A percentile compares a stretch with the other conserved stretches of the same genome.
Evolutionary conservation across 2,888 invertebrate genomes (phyloP).

Genomic region (Ormyrus pomaceus): DNA sequence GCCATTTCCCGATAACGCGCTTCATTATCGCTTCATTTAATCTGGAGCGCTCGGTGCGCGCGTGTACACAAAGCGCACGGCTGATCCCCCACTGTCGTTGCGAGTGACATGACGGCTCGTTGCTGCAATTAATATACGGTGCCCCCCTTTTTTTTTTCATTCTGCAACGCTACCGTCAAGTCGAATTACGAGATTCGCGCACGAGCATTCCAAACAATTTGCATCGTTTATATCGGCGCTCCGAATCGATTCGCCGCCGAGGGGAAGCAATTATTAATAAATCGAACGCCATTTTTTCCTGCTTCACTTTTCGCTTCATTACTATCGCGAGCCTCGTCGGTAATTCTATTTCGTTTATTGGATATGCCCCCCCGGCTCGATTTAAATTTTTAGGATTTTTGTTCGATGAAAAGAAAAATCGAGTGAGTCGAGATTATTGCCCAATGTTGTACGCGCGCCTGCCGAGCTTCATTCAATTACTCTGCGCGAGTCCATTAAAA

Average conservation of each 20-base stretch:
- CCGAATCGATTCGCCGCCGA: not conserved
- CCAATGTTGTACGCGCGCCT: too few relatives aligned
- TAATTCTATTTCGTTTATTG: too few relatives aligned
- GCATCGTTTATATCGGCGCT: constrained; percentile 34
- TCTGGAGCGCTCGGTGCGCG: constrained; percentile 22
- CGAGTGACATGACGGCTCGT: constrained; percentile 34
- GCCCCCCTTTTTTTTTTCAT: constrained; percentile 22
- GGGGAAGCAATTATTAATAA: constrained; percentile 25
- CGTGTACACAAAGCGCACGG: constrained; percentile 5
- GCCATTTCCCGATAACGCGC: constrained; percentile 49
- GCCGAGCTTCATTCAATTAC: not conserved
- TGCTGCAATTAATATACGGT: constrained; percentile 31
- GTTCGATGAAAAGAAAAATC: too few relatives aligned
- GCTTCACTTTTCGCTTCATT: not conserved
- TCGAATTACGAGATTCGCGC: constrained; percentile 28
- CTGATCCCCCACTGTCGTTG: constrained; percentile 34
- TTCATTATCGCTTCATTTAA: constrained; percentile 54
- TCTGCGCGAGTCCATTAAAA: not conserved
- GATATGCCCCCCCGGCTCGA: too few relatives aligned
- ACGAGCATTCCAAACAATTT: constrained; percentile 25
- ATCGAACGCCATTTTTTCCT: constrained; percentile 18
- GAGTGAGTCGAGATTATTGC: too few relatives aligned
- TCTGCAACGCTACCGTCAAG: constrained; percentile 5
- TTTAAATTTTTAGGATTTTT: too few relatives aligned
- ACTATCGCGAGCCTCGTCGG: too few relatives aligned